Base-by-base conservation (phyloP, 1,140 invertebrate species). In the Centruroides vittatus region DNA sequence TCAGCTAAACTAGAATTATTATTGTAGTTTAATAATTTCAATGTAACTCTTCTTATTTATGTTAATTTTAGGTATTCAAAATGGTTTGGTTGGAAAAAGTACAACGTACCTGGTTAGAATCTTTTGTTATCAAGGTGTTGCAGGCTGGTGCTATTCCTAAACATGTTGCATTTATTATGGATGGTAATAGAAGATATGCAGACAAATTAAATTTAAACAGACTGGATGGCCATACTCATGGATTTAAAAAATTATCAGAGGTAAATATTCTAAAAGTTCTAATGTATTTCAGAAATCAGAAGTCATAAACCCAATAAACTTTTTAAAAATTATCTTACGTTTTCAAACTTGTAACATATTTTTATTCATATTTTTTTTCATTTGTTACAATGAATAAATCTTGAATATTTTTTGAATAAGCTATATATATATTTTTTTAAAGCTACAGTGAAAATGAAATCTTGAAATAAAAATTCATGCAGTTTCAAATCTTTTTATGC, bases 141-240 rank as follows among this genome's bases (percentile, higher is more conserved):
- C 65, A 64, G 57, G 34, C 36, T 54, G 93, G 93, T 6, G 76
- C 81, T 34, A 77, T 98, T 63, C 95, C 95, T 1, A 80, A 82
- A 67, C 95, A 99, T 78, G 78, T 98, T 59, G 94, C 93, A 1
- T 86, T 99, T 72, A 98, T 99, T 59, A 98, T 99, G 93, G 97
- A 99, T 78, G 97, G 97, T 23, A 99, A 99, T 76, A 80, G 97
- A 61, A 78, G 97, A 66, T 99, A 84, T 79, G 97, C 97, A 1
- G 83, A 79, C 61, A 91, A 91, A 72, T 80, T 83, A 49, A 80
- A 86, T 23, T 78, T 93, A 1, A 75, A 83, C 46, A 86, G 84
- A 70, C 74, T 82, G 41, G 80, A 88, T 67, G 97, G 97, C 0
- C 97, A 99, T 77, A 75, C 79, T 1, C 84, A 84, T 77, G 97